Base-by-base conservation (phyloP, 2,888 invertebrate genomes). In the Trichacis sp. region DNA sequence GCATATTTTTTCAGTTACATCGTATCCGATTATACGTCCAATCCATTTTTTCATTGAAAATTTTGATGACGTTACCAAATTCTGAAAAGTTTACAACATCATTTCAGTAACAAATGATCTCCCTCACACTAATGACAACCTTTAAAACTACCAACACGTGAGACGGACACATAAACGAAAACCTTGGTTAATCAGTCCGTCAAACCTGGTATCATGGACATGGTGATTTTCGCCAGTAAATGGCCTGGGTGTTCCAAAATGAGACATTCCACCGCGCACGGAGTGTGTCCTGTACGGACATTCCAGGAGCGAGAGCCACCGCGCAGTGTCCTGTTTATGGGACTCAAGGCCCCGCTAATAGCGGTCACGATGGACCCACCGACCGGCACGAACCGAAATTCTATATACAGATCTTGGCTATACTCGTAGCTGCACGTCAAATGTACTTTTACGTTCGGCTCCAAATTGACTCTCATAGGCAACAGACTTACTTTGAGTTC, bases 361-460 rank as follows among this genome's bases (percentile, higher is more conserved):
- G 77, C 73, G 51, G 76, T 79, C 50, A 80, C 17, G 1, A 76
- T 73, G 18, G 65, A 47, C 15, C 70, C 73, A 48, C 70, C 50
- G 64, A 67, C 70, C 30, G 73, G 63, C 24, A 71, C 71, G 58
- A 84, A 78, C 71, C 78, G 75, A 72, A 87, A 85, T 69, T 83
- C 75, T 70, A 87, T 85, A 65, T 80, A 73, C 73, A 86, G 76
- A 46, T 63, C 69, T 45, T 84, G 81, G 51, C 76, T 70, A 71
- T 85, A 85, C 60, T 84, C 77, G 78, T 87, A 88, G 63, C 85
- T 86, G 81, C 88, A 89, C 64, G 81, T 84, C 76, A 88, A 86
- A 64, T 72, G 73, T 61, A 87, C 83, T 67, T 76, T 68, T 46
- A 81, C 77, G 59, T 86, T 85, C 40, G 84, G 79, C 40, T 83